Conservation (phyloP, 30 jellyfish, hydroid and myxozoan species). For the Phacellophora camtschatica region DNA sequence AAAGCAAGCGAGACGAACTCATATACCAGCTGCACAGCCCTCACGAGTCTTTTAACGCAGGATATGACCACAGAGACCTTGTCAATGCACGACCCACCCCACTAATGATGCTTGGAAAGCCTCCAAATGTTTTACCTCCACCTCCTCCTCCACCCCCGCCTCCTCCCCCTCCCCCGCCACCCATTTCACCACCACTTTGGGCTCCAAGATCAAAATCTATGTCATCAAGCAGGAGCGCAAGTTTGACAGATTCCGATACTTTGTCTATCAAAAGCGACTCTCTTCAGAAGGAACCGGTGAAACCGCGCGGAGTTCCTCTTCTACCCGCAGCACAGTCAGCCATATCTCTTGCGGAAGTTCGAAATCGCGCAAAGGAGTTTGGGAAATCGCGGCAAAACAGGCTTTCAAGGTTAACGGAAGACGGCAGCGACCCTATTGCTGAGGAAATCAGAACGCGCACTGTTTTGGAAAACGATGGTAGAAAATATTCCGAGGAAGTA, state of each 20-base stretch:
- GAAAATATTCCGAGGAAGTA: background rate
- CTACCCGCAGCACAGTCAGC: slow-evolving; percentile 31
- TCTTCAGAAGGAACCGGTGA: background rate
- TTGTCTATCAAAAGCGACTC: background rate
- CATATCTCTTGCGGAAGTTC: slow-evolving; percentile 59
- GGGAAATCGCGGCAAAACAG: slow-evolving; percentile 66
- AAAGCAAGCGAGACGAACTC: slow-evolving; percentile 54
- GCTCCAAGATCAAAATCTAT: background rate
- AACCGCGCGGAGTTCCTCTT: slow-evolving; percentile 49
- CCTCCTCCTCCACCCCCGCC: slow-evolving; percentile 89
- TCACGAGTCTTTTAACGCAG: slow-evolving; percentile 3
- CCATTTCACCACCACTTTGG: slow-evolving; percentile 31
- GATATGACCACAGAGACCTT: slow-evolving; percentile 45
- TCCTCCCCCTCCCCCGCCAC: slow-evolving; percentile 69
- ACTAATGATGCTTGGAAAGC: slow-evolving; percentile 45
- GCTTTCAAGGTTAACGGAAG: background rate
- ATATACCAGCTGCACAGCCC: slow-evolving; percentile 62
- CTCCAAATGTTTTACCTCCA: slow-evolving; percentile 41
- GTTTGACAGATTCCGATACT: background rate
- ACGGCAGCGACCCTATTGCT: slow-evolving; percentile 50
- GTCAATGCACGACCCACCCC: slow-evolving; percentile 80
- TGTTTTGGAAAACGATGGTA: background rate
- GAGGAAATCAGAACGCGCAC: slow-evolving; percentile 39
- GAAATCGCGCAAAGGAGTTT: slow-evolving; percentile 61
- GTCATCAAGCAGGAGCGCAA: background rate